Evolutionary conservation across 1,140 invertebrate species (phyloP).

Genomic region (Euborellia annulipes): DNA sequence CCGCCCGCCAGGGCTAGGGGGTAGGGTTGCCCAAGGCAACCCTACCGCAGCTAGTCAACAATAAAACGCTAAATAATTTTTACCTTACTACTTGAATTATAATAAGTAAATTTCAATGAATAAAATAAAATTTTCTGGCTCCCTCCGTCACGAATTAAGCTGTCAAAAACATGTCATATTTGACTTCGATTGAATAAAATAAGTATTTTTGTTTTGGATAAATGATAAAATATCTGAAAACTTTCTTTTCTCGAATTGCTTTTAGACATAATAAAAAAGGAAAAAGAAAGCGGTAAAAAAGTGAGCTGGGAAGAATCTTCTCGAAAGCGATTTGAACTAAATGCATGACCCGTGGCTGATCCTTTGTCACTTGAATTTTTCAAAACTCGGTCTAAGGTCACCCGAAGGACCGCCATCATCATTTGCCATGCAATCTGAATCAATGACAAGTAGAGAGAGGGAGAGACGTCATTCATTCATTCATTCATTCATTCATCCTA

Average conservation of each 20-base stretch:
- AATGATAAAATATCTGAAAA: conserved; percentile 3
- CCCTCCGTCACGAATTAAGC: no score
- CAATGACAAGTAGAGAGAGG: conserved; percentile 13
- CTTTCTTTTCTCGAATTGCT: not conserved
- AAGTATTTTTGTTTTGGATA: not conserved
- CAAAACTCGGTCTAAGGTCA: not conserved
- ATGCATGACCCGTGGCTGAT: not conserved
- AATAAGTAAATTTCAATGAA: no score
- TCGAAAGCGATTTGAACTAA: conserved; percentile 18
- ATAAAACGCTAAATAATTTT: no score
- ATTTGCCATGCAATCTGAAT: conserved; percentile 14
- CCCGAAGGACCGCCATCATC: conserved; percentile 7
- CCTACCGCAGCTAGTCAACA: no score
- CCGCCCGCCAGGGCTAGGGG: no score
- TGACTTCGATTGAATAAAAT: no score
- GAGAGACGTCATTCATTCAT: no score
- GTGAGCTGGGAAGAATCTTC: conserved; percentile 11
- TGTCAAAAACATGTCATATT: no score
- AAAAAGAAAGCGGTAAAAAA: conserved; percentile 2
- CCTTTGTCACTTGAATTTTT: not conserved
- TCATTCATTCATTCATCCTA: no score
- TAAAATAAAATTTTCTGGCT: no score
- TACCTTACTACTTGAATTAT: no score
- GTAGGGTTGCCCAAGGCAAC: no score
- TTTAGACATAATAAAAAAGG: not conserved